These are phyloP conservation scores for Torymus aiolomorphi DNA, from an alignment of 2,888 invertebrate species.

Conservation along the genomic window DNA sequence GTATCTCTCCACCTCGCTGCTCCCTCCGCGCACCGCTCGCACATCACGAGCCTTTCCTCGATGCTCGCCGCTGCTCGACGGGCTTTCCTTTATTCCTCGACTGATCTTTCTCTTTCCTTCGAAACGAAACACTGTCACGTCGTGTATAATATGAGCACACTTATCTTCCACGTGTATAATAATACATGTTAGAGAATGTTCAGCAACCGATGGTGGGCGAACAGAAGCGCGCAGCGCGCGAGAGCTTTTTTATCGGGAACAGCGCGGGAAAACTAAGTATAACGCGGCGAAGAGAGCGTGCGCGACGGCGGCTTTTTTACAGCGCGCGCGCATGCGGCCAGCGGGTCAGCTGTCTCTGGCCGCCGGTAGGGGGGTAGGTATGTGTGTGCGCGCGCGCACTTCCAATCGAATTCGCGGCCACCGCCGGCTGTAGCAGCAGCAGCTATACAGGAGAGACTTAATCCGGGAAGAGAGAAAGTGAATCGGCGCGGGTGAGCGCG, in stretches of 20 bases:
- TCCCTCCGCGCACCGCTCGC: too few species aligned
- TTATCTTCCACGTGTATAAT: too few species aligned
- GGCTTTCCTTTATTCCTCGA: too few species aligned
- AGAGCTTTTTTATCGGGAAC: constrained; percentile 66
- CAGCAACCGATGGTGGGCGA: too few species aligned
- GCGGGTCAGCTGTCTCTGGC: constrained; percentile 16
- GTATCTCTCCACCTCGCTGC: neutral
- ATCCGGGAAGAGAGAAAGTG: constrained; percentile 52
- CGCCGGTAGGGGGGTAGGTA: neutral
- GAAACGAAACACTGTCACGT: too few species aligned
- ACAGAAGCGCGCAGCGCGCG: constrained; percentile 54
- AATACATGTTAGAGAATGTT: too few species aligned
- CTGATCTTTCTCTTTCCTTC: too few species aligned
- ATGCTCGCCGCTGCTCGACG: too few species aligned
- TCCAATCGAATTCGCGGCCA: constrained; percentile 42
- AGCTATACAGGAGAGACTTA: too few species aligned
- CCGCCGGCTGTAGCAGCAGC: neutral
- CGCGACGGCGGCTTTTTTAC: constrained; percentile 57
- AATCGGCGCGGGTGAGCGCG: constrained; percentile 26
- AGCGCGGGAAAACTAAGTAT: constrained; percentile 57
- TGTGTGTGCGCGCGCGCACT: neutral
- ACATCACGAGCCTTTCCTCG: too few species aligned
- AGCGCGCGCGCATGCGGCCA: constrained; percentile 70
- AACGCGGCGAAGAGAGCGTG: constrained; percentile 37
- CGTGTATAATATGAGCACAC: too few species aligned